A percentile compares a stretch with the other conserved stretches of the same genome.
Conservation (phyloP, 2,888 invertebrate genomes). For the Muschampia plurimacula region DNA sequence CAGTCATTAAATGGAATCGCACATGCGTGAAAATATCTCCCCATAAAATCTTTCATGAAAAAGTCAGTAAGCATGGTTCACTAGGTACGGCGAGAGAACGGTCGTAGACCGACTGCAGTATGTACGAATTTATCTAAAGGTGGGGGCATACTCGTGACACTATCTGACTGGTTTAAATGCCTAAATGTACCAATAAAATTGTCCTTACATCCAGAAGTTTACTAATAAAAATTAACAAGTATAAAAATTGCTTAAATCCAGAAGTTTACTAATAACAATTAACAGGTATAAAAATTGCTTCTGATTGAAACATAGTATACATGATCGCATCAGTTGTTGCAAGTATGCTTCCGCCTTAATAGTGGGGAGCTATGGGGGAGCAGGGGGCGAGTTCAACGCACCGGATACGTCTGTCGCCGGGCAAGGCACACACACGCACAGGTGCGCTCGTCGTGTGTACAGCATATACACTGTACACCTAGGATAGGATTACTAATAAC, state of each 20-base stretch:
- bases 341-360: constrained; percentile 39
- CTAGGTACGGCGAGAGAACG: constrained; percentile 15
- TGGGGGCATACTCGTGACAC: not conserved
- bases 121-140: constrained; percentile 8
- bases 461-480: constrained; percentile 5
- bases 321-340: constrained; percentile 25
- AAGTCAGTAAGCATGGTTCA: constrained; percentile 19
- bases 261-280: not conserved
- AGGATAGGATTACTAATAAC: constrained; percentile 24
- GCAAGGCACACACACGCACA: constrained; percentile 63
- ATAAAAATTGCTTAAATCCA: not conserved
- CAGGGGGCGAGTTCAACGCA: constrained; percentile 77
- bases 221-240: not conserved
- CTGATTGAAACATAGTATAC: constrained; percentile 14
- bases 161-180: not conserved
- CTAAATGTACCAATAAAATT: not conserved
- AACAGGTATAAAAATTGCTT: constrained; percentile 3
- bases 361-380: constrained; percentile 47
- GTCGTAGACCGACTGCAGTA: constrained; percentile 15
- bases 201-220: not conserved
- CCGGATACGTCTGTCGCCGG: constrained; percentile 81
- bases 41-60: constrained; percentile 25
- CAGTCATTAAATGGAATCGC: constrained; percentile 15
- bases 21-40: constrained; percentile 24
- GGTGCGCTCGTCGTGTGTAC: constrained; percentile 60